Conservation (phyloP, 2,797 vertebrate species). For the Hylomyscus alleni region DNA sequence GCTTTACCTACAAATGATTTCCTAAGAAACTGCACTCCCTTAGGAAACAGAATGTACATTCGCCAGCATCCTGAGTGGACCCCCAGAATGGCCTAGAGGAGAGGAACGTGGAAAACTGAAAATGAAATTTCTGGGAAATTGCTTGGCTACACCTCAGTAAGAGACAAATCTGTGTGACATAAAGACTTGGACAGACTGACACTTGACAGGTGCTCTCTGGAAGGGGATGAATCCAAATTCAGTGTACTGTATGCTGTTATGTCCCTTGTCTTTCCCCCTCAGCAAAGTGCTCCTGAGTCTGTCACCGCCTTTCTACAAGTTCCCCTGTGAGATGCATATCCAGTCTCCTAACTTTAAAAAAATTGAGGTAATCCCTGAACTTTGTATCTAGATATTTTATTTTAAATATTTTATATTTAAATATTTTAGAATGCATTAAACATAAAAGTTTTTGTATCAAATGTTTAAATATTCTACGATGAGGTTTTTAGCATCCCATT, state of each 20-base stretch:
- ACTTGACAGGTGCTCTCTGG: conserved; percentile 60
- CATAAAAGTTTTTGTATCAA: conserved; percentile 36
- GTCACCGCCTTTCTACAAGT: background rate
- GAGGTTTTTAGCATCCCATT: background rate
- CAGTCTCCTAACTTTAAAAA: conserved; percentile 51
- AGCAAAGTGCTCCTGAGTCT: background rate
- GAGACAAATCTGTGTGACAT: conserved; percentile 81
- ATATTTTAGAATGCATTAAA: conserved; percentile 62
- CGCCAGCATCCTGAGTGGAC: conserved; percentile 76
- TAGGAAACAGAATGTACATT: conserved; percentile 77
- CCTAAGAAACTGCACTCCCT: conserved; percentile 68
- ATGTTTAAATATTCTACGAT: conserved; percentile 37
- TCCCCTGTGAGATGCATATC: background rate
- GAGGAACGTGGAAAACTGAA: conserved; percentile 86
- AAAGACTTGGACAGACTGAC: conserved; percentile 80
- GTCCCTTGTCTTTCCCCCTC: conserved; percentile 25
- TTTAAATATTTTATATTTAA: background rate
- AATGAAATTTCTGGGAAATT: conserved; percentile 86
- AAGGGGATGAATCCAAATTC: conserved; percentile 69
- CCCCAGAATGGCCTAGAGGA: conserved; percentile 77
- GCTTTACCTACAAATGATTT: conserved; percentile 70
- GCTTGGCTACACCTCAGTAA: conserved; percentile 75
- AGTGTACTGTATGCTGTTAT: background rate
- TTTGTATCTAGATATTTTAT: background rate
- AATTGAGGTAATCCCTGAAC: background rate